Conservation (phyloP, 2,797 vertebrate genomes). For the Sorex maritimensis region DNA sequence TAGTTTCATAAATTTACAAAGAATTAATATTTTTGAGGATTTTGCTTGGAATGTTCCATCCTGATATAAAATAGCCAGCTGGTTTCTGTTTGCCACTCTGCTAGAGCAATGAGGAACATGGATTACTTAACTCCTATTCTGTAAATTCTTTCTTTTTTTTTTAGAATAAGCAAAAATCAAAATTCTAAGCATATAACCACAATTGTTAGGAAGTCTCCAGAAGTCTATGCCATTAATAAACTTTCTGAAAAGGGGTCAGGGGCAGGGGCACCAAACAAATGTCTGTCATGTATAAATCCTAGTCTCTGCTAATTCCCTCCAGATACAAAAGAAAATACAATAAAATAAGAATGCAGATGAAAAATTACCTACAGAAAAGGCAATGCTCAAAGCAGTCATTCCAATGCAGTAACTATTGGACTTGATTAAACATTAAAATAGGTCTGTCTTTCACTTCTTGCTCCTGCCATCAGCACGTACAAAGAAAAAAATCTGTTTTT, state of each 20-base stretch:
- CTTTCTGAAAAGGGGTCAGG: conserved; percentile 49
- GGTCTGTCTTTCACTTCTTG: conserved; percentile 79
- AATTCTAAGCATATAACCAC: neutral
- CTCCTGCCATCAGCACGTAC: conserved; percentile 80
- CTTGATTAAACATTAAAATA: conserved; percentile 87
- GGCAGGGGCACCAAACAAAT: neutral
- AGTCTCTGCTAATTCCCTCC: conserved; percentile 73
- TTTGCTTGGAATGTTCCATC: conserved; percentile 16
- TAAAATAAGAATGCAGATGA: conserved; percentile 78
- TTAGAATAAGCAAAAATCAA: neutral
- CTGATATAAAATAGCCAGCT: conserved; percentile 1
- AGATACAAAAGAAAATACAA: conserved; percentile 69
- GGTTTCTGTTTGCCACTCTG: conserved; percentile 26
- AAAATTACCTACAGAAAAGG: conserved; percentile 84
- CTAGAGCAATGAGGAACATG: neutral
- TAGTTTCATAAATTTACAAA: conserved; percentile 52
- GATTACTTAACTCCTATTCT: conserved; percentile 35
- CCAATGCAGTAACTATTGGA: conserved; percentile 85
- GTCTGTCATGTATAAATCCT: conserved; percentile 68
- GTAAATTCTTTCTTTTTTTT: neutral
- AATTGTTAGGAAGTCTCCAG: neutral
- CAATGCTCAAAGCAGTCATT: conserved; percentile 83
- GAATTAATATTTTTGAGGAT: neutral
- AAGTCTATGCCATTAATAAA: conserved; percentile 46
- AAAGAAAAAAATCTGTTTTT: conserved; percentile 82